Base-by-base conservation (phyloP, 1,140 invertebrate species). In the Drosophila novamexicana region DNA sequence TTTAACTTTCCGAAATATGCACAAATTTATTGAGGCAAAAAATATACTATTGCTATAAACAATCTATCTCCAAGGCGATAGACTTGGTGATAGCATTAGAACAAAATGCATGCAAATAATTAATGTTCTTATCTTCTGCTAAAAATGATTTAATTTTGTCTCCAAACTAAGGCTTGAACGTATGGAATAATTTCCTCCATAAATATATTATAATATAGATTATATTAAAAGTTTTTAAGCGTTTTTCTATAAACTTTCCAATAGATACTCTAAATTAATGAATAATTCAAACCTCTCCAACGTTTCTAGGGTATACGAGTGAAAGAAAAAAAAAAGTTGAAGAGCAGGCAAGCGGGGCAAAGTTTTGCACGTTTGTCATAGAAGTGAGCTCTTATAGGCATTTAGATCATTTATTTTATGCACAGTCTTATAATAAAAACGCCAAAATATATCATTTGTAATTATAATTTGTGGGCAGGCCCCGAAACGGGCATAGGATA, bases 381-480 rank as follows among this genome's bases (percentile, higher is more conserved):
- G 57, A 58, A 63, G 57, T 49, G 59, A 52, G 52, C 53, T 57
- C 62, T 66, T 72, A 76, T 79, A 76, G 76, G 73, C 76, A 69
- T 66, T 79, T 72, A 79, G 76, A 74, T 79, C 75, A 79, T 79
- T 74, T 77, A 79, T 79, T 79, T 77, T 61, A 81, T 70, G 72
- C 76, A 78, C 72, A 78, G 76, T 70, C 76, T 74, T 57, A 75
- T 79, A 85, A 79, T 70, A 78, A 81, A 81, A 83, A 74, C 66
- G 50, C 74, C 77, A 77, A 73, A 74, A 79, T 79, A 79, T 68
- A 75, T 78, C 66, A 82, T 85, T 85, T 76, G 71, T 75, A 75
- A 81, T 78, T 78, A 77, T 77, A 79, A 62, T 78, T 57, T 75
- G 78, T 77, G 69, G 47, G 59, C 63, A 57, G 71, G 39, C 42